Conservation (phyloP, 2,888 invertebrate species). For the Perithous albicinctus region DNA sequence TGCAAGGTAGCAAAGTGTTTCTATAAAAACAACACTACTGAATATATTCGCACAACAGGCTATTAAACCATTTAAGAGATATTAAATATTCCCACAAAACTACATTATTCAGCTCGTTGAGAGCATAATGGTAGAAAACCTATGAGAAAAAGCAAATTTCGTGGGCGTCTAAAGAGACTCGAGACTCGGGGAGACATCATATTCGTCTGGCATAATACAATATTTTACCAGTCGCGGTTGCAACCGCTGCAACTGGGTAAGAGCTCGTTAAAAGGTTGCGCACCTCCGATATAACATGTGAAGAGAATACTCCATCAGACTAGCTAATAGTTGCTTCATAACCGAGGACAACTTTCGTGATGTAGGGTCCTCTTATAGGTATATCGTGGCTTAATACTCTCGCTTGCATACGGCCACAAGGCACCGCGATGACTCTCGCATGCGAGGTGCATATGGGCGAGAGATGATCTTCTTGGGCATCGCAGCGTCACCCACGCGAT, state of each 20-base stretch:
- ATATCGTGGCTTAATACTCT: constrained; percentile 38
- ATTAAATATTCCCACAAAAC: constrained; percentile 46
- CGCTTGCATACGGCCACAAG: constrained; percentile 37
- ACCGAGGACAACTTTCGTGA: constrained; percentile 77
- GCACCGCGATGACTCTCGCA: constrained; percentile 43
- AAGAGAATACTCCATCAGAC: constrained; percentile 79
- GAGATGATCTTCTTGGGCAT: constrained; percentile 50
- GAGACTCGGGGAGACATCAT: constrained; percentile 66
- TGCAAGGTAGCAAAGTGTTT: neutral
- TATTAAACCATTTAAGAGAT: constrained; percentile 11
- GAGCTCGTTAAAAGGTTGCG: constrained; percentile 79
- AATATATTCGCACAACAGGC: neutral
- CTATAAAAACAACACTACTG: neutral
- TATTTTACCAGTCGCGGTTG: constrained; percentile 61
- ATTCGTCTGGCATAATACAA: constrained; percentile 66
- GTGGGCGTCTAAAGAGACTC: constrained; percentile 60
- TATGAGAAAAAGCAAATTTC: constrained; percentile 61
- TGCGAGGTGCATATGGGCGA: constrained; percentile 18
- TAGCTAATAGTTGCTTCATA: constrained; percentile 80
- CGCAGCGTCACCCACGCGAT: constrained; percentile 63
- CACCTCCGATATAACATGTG: constrained; percentile 70
- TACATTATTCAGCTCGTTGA: constrained; percentile 31
- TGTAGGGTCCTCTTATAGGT: constrained; percentile 61
- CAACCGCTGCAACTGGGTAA: constrained; percentile 42
- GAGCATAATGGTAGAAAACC: constrained; percentile 60